Conservation (phyloP, 1,140 invertebrate genomes). For the Trachymyrmex cornetzi region DNA sequence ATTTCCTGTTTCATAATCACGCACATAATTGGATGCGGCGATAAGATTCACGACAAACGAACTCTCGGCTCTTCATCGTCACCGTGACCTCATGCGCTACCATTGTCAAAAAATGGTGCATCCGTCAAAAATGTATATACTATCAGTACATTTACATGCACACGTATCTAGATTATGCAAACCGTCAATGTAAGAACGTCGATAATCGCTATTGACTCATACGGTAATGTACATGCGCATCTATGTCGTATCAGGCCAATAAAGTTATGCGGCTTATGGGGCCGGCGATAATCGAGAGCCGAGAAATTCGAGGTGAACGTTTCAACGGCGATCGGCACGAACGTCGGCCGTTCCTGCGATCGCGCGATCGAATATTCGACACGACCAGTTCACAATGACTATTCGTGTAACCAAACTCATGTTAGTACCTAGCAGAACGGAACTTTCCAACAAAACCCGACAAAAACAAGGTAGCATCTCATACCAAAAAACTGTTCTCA, state of each 20-base stretch:
- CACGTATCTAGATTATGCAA: constrained; percentile 43
- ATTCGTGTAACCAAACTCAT: constrained; percentile 69
- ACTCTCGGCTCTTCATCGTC: constrained; percentile 61
- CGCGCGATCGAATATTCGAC: constrained; percentile 63
- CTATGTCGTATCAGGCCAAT: constrained; percentile 44
- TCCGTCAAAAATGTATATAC: constrained; percentile 21
- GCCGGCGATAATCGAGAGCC: constrained; percentile 32
- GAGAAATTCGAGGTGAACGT: constrained; percentile 12
- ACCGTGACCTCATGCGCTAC: constrained; percentile 20
- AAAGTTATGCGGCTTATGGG: constrained; percentile 47
- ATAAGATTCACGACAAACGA: not conserved
- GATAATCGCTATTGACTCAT: constrained; percentile 53
- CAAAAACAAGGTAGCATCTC: constrained; percentile 80
- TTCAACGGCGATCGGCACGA: constrained; percentile 24
- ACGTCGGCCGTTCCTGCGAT: constrained; percentile 13
- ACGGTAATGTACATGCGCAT: constrained; percentile 60
- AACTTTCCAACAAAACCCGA: constrained; percentile 80
- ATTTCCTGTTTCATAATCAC: constrained; percentile 16
- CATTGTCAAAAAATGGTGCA: constrained; percentile 34
- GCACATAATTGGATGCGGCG: too few relatives aligned
- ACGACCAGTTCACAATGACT: constrained; percentile 57
- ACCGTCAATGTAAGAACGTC: constrained; percentile 4
- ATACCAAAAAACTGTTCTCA: constrained; percentile 82
- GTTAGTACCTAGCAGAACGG: constrained; percentile 77
- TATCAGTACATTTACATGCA: constrained; percentile 65